phyloP scores from a whole-genome alignment of 2,113 vertebrate species.

The Nibea coibor region DNA sequence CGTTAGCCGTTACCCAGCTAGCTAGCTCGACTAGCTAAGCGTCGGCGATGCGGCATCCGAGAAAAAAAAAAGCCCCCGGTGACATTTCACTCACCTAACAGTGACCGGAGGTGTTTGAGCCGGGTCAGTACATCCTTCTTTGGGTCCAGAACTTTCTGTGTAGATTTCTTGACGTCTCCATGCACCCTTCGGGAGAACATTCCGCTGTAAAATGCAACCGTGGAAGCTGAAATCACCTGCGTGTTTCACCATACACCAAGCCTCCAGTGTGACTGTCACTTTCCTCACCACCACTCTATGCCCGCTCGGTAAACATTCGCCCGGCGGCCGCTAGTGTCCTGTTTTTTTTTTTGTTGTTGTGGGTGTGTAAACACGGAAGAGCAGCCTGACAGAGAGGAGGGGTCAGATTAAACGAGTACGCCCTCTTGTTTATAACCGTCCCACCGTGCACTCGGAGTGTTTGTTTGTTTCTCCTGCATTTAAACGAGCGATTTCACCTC shows the following conservation, averaged over 20 bases:
- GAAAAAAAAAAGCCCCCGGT: constrained; percentile 40
- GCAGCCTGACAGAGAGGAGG: constrained; percentile 56
- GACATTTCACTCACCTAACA: constrained; percentile 90
- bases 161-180: constrained; percentile 98
- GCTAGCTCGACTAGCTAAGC: constrained; percentile 66
- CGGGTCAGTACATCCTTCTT: constrained; percentile 97
- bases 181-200: constrained; percentile 97
- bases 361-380: constrained; percentile 88
- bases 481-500: not conserved
- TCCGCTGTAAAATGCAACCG: constrained; percentile 81
- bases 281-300: constrained; percentile 66
- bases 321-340: constrained; percentile 63
- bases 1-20: constrained; percentile 50
- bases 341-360: constrained; percentile 58
- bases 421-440: constrained; percentile 53
- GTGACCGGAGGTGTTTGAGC: constrained; percentile 93
- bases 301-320: constrained; percentile 76
- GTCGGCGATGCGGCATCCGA: constrained; percentile 56
- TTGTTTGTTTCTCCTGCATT: not conserved
- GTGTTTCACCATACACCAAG: constrained; percentile 76
- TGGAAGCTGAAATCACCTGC: constrained; percentile 76
- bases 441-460: constrained; percentile 4
- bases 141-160: constrained; percentile 99
- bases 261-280: constrained; percentile 78
- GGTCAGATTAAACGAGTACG: constrained; percentile 37